A percentile compares a stretch with the other conserved stretches of the same genome.
Conservation (phyloP, 1,140 invertebrate species). For the Pentalonia nigronervosa region DNA sequence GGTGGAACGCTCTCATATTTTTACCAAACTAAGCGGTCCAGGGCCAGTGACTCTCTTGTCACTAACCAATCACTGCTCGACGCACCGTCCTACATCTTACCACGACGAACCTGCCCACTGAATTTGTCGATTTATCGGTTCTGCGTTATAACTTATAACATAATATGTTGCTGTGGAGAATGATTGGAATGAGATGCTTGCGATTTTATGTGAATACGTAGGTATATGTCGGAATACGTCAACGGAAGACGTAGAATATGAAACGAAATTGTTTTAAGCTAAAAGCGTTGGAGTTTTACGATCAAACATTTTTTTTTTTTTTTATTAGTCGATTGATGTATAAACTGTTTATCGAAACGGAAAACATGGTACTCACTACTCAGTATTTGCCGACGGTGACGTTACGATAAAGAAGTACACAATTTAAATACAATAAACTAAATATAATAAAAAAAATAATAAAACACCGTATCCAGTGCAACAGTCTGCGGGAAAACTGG, state of each 20-base stretch:
- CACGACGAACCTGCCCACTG: neutral
- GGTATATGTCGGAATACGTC: neutral
- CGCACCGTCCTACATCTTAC: neutral
- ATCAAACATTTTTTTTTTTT: neutral
- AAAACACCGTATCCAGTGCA: neutral
- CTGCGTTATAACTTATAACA: neutral
- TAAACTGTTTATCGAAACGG: neutral
- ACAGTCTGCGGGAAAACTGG: too few relatives aligned
- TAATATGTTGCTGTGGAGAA: neutral
- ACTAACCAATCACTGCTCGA: neutral
- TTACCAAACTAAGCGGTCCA: neutral
- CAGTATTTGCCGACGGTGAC: neutral
- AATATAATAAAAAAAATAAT: neutral
- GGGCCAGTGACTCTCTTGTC: neutral
- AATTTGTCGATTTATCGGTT: neutral
- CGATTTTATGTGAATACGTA: neutral
- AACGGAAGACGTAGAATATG: neutral
- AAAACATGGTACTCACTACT: neutral
- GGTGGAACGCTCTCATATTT: neutral
- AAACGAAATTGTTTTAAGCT: constrained; percentile 15
- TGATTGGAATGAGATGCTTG: neutral
- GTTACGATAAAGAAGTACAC: neutral
- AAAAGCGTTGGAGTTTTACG: constrained; percentile 24
- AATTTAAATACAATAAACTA: neutral
- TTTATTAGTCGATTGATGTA: neutral